phyloP scores from a whole-genome alignment of 2,888 invertebrate genomes.

The Choreutis nemorana region DNA sequence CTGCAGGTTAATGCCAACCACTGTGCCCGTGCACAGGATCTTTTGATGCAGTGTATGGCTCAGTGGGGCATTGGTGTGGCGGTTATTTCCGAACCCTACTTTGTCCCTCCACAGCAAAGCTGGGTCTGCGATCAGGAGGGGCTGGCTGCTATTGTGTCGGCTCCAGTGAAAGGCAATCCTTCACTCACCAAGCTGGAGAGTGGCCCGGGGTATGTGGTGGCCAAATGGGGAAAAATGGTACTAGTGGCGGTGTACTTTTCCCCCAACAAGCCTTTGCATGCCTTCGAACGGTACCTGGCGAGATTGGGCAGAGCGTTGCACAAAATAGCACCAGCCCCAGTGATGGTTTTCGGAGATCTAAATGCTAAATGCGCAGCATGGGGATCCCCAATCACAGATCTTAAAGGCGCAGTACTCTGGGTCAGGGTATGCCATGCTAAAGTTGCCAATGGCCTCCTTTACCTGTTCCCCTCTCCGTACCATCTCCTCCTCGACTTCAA shows the following conservation, averaged over 20 bases:
- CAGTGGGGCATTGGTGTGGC: conserved; percentile 3
- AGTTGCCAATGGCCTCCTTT: no score
- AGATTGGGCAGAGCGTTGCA: not conserved
- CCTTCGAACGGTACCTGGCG: not conserved
- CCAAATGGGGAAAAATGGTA: not conserved
- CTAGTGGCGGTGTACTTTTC: not conserved
- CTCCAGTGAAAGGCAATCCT: not conserved
- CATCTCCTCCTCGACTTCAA: no score
- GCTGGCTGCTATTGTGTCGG: conserved; percentile 1
- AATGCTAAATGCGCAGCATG: not conserved
- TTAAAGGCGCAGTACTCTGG: no score
- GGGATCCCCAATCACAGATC: no score
- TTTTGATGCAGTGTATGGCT: conserved; percentile 4
- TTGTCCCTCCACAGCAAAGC: not conserved
- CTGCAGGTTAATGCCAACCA: conserved; percentile 6
- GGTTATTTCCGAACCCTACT: conserved; percentile 3
- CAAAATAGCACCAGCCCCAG: not conserved
- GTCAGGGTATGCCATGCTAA: no score
- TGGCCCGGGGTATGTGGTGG: not conserved
- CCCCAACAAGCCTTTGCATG: not conserved
- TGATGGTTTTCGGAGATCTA: not conserved
- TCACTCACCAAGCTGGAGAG: not conserved
- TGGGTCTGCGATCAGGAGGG: conserved; percentile 4
- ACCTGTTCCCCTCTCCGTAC: no score
- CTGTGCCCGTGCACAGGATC: conserved; percentile 2